phyloP scores from a whole-genome alignment of 2,888 invertebrate species.

The Rhingia rostrata region DNA sequence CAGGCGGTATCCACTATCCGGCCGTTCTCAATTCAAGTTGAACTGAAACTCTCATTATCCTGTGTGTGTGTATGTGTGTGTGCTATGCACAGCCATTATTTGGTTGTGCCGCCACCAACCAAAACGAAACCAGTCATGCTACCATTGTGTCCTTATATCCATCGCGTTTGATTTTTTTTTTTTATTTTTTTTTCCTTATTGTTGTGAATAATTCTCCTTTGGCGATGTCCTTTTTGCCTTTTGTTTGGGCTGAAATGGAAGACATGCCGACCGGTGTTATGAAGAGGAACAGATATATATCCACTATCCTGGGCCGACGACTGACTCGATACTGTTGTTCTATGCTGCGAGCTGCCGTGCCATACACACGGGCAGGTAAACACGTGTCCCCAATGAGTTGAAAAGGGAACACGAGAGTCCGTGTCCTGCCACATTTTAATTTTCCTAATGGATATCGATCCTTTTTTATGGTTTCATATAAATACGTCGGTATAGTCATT shows the following conservation, averaged over 20 bases:
- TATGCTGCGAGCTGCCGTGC: slow-evolving; percentile 9
- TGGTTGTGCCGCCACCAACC: slow-evolving; percentile 31
- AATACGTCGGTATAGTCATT: not conserved
- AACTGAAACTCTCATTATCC: slow-evolving; percentile 64
- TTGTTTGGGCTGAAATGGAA: slow-evolving; percentile 54
- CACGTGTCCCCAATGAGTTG: slow-evolving; percentile 73
- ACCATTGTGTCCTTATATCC: slow-evolving; percentile 25
- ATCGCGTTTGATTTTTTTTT: slow-evolving; percentile 7
- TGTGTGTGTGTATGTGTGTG: not conserved
- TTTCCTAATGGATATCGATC: slow-evolving; percentile 84
- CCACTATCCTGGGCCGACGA: not conserved
- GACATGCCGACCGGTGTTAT: slow-evolving; percentile 21
- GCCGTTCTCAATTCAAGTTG: slow-evolving; percentile 41
- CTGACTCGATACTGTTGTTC: slow-evolving; percentile 52
- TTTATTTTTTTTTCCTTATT: slow-evolving; percentile 3
- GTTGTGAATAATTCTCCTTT: slow-evolving; percentile 6
- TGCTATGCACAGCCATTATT: slow-evolving; percentile 53
- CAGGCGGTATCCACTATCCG: not conserved
- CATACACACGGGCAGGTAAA: slow-evolving; percentile 57
- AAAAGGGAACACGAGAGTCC: slow-evolving; percentile 74
- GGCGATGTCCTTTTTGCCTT: slow-evolving; percentile 52
- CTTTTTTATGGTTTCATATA: slow-evolving; percentile 71
- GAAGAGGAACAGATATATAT: slow-evolving; percentile 40
- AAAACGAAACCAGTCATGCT: slow-evolving; percentile 16
- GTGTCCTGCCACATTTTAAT: slow-evolving; percentile 83